Evolutionary conservation across 1,140 invertebrate genomes (phyloP), one percentile per base, ranked within the genome.

Genomic region (Mercenaria mercenaria): DNA sequence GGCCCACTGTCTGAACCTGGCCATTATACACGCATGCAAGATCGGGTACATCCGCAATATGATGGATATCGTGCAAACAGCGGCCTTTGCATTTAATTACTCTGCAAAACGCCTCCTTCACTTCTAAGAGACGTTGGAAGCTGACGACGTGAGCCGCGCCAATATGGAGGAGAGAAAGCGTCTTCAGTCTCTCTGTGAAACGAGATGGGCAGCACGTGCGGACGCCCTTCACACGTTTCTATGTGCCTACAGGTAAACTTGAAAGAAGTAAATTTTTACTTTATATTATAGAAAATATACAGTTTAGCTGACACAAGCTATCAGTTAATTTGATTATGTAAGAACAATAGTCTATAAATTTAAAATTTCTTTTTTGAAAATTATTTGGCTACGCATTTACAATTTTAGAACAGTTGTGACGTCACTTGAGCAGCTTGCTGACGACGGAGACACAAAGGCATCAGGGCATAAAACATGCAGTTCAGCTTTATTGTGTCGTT

Each of bases 1-100:
- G 67, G 74, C 67, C 15, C 91, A 92, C 81, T 61, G 43, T 56
- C 52, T 92, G 20, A 92, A 92, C 59, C 72, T 92, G 34, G 32
- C 77, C n/a, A 85, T 92, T 29, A 26, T 85, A 29, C 89, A 92
- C 47, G 43, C 56, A 0, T 80, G 79, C n/a, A 64, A 85, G 26
- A 39, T 47, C 15, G 34, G 34, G 26, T 29, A 39, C 10, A 39
- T 85, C 11, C 37, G 89, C 29, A 92, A 88, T 50, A 43, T 91
- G 72, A 74, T 89, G 69, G 29, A 39, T 6, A 90, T 69, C 0
- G 67, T 90, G n/a, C 88, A 84, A 39, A 69, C 26, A 18, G 64
- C 83, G 20, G 76, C 88, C 11, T 88, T 90, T 76, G 67, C 89
- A 34, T 90, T 92, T 39, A 52, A 85, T 41, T 87, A 88, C 26